These are phyloP conservation scores for Cyclura pinguis DNA, from an alignment of 2,797 vertebrate species.

Conservation along the genomic window DNA sequence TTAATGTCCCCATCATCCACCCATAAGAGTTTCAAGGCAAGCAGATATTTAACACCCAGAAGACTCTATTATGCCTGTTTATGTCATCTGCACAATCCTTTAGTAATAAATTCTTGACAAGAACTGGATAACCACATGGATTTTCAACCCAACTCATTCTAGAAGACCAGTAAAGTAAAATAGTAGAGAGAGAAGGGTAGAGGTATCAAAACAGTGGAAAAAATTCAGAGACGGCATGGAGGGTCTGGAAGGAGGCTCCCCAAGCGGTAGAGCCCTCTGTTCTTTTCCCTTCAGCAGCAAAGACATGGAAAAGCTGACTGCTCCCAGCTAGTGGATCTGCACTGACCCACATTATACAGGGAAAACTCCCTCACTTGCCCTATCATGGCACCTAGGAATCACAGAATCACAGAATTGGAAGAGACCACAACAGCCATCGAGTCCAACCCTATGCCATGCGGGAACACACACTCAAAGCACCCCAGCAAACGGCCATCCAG, in stretches of 20 bases:
- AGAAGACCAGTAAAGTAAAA: too few species aligned
- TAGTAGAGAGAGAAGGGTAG: background rate
- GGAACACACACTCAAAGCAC: too few species aligned
- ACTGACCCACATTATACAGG: background rate
- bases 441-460: too few species aligned
- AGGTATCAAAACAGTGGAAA: background rate
- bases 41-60: background rate
- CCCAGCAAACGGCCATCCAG: too few species aligned
- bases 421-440: too few species aligned
- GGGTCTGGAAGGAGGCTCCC: background rate
- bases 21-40: background rate
- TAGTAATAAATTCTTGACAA: background rate
- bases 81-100: background rate
- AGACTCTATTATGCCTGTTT: background rate
- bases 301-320: background rate
- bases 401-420: too few species aligned
- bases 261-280: too few species aligned
- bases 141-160: too few species aligned
- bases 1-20: background rate
- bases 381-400: too few species aligned
- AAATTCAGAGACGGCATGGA: background rate
- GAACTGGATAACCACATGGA: background rate
- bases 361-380: too few species aligned
- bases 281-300: background rate
- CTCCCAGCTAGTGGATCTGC: background rate